These are phyloP conservation scores for Bufo gargarizans DNA, from an alignment of 2,113 vertebrate genomes.

Conservation along the genomic window DNA sequence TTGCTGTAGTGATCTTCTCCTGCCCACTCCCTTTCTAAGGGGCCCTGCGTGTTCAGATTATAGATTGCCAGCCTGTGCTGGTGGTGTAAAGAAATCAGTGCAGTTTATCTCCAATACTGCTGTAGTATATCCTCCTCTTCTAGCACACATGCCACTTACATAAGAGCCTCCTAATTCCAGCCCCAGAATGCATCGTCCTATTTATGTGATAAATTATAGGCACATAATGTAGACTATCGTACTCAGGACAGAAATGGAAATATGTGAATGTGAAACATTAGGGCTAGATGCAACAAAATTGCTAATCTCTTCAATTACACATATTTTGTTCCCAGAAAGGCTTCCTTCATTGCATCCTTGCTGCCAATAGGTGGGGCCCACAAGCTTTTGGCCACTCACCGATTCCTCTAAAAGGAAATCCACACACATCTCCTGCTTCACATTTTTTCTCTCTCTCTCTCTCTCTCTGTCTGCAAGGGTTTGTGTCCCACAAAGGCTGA, in stretches of 20 bases:
- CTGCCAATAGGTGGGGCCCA: constrained; percentile 66
- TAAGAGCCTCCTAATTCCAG: background rate
- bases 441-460: constrained; percentile 22
- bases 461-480: constrained; percentile 51
- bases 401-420: constrained; percentile 48
- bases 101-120: constrained; percentile 40
- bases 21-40: constrained; percentile 51
- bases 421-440: constrained; percentile 47
- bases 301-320: constrained; percentile 21
- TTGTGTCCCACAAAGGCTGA: constrained; percentile 56
- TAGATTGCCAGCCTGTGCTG: constrained; percentile 47
- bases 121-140: constrained; percentile 1
- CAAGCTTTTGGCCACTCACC: constrained; percentile 54
- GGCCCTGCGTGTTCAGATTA: constrained; percentile 56
- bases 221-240: background rate
- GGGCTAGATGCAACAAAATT: background rate
- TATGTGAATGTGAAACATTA: background rate
- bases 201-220: background rate
- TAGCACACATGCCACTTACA: constrained; percentile 21
- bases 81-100: constrained; percentile 39
- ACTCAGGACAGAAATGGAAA: background rate
- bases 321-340: constrained; percentile 25
- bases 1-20: constrained; percentile 49
- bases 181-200: background rate
- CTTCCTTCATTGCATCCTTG: constrained; percentile 50